Conservation (phyloP, 1,140 invertebrate species). For the Solenopsis fugax region DNA sequence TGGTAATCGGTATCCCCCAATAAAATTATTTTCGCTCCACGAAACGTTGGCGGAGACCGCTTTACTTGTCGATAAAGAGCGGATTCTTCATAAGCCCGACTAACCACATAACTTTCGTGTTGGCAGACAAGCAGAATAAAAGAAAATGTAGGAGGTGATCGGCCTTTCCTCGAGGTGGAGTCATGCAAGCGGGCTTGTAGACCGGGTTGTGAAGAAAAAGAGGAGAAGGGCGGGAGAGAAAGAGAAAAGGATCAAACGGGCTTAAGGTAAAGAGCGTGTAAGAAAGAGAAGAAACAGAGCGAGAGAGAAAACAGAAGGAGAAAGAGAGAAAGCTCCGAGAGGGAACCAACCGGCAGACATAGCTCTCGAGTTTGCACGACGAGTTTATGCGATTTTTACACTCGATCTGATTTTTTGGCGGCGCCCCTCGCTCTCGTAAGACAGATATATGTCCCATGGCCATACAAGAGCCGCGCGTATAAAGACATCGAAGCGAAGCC, state of each 20-base stretch:
- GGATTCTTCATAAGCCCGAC: constrained; percentile 84
- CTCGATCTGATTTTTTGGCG: constrained; percentile 87
- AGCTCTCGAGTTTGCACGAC: constrained; percentile 85
- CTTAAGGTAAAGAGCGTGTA: constrained; percentile 59
- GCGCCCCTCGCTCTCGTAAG: constrained; percentile 85
- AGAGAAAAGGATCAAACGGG: constrained; percentile 55
- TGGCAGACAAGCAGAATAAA: constrained; percentile 83
- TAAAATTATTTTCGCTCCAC: constrained; percentile 71
- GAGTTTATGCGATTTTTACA: constrained; percentile 88
- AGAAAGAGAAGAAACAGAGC: constrained; percentile 43
- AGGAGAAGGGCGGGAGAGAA: constrained; percentile 60
- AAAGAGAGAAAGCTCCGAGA: constrained; percentile 68
- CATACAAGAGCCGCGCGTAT: constrained; percentile 86
- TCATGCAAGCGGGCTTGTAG: constrained; percentile 80
- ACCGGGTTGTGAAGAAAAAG: constrained; percentile 77
- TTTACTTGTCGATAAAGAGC: constrained; percentile 82
- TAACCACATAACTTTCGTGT: constrained; percentile 82
- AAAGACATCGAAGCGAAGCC: constrained; percentile 87
- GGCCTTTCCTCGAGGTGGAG: constrained; percentile 84
- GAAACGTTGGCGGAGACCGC: constrained; percentile 65
- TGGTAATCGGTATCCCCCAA: constrained; percentile 64
- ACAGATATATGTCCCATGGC: constrained; percentile 87
- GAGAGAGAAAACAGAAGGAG: constrained; percentile 46
- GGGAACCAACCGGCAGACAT: constrained; percentile 81
- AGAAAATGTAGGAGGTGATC: constrained; percentile 86